Conservation (phyloP, 2,797 vertebrate genomes). For the Microchirus variegatus region DNA sequence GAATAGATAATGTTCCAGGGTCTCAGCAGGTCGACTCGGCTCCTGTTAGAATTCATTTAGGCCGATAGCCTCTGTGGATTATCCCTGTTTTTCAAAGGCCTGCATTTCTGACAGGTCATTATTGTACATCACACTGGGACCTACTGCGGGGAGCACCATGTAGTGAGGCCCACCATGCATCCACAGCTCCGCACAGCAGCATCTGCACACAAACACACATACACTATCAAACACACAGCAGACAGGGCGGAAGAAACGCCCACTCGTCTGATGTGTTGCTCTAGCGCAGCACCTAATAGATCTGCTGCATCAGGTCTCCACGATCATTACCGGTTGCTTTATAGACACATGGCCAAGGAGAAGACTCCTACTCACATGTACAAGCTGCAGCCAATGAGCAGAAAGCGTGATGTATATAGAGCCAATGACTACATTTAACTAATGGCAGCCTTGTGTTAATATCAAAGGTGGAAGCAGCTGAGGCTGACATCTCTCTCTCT, state of each 20-base stretch:
- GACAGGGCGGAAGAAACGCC: conserved; percentile 27
- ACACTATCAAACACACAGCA: conserved; percentile 37
- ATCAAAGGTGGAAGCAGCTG: conserved; percentile 21
- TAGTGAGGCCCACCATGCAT: conserved; percentile 25
- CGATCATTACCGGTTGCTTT: conserved; percentile 50
- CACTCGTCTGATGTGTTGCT: conserved; percentile 26
- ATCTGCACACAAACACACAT: conserved; percentile 9
- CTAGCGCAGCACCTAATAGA: conserved; percentile 27
- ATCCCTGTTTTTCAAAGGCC: conserved; percentile 81
- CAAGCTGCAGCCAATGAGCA: conserved; percentile 9
- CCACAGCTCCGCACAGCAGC: conserved; percentile 13
- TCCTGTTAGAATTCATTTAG: conserved; percentile 84
- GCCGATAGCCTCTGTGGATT: conserved; percentile 83
- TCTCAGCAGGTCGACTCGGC: conserved; percentile 71
- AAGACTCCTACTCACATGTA: conserved; percentile 25
- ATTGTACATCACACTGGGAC: conserved; percentile 82
- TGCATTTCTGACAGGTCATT: conserved; percentile 89
- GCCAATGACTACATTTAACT: conserved; percentile 19
- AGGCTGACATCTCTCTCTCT: conserved; percentile 5
- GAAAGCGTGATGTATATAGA: conserved; percentile 26
- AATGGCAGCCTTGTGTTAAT: conserved; percentile 23
- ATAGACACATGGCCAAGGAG: conserved; percentile 22
- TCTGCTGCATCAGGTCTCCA: conserved; percentile 39
- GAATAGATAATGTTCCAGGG: conserved; percentile 80
- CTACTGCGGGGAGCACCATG: conserved; percentile 56